Base-by-base conservation (phyloP, 1,140 invertebrate species). In the Ips typographus region DNA sequence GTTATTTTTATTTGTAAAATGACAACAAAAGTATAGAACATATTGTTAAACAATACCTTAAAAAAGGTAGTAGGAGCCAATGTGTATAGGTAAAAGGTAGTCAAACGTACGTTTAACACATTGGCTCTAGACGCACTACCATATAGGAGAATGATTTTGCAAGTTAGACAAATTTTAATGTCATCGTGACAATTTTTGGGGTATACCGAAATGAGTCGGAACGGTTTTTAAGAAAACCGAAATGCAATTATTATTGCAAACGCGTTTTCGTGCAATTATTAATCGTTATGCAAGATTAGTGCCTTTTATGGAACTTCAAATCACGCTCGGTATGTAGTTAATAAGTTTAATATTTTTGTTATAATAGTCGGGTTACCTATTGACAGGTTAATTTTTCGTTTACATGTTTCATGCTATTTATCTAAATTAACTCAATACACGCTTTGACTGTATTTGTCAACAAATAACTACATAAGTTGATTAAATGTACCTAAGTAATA, bases 151-250 rank as follows among this genome's bases (percentile, higher is more conserved):
- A 70, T 70, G 68, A 70, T 70, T 63, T 63, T 63, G 68, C 68
- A 64, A 70, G 39, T 64, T 64, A 51, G 8, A 52, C 52, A 66
- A 71, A 55, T 47, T 65, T 66, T 65, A 71, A 71, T 71, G 69
- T 71, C 69, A 71, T 71, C 56, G 56, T 71, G 69, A 66, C 64
- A 62, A 71, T 65, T 71, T 22, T 59, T 65, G 42, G 58, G 66
- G 61, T 55, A 58, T 52, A 55, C 43, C 42, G 41, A 59, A 51
- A 64, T 57, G 47, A 6, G 7, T 55, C 43, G 40, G 55, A 60
- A 61, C 66, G 3, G 40, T 70, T 57, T 64, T 62, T 55, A 22
- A 22, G 8, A 62, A 62, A 69, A 63, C 40, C 40, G 41, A 61
- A 68, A 53, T 65, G 52, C 44, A 49, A 8, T 40, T 40, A 47